These are phyloP conservation scores for Jacana jacana DNA, from an alignment of 2,113 vertebrate species.

Conservation along the genomic window DNA sequence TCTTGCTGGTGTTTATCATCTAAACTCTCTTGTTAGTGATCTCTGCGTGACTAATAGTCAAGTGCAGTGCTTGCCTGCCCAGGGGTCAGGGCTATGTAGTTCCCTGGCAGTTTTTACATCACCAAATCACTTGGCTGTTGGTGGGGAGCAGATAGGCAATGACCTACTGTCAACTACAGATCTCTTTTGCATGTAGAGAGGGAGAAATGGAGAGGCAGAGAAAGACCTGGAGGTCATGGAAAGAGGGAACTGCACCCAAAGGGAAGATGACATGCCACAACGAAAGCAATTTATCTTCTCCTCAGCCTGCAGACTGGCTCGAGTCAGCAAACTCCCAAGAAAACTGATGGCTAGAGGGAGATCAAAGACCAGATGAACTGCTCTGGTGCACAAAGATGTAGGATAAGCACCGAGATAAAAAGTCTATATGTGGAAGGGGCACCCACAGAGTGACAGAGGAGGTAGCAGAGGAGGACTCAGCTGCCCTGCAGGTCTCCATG, in stretches of 20 bases:
- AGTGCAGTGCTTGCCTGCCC: not conserved
- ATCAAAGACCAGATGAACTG: not conserved
- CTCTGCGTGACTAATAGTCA: not conserved
- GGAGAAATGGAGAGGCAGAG: not conserved
- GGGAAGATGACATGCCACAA: not conserved
- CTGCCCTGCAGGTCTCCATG: not conserved
- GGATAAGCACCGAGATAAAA: not conserved
- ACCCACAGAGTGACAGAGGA: not conserved
- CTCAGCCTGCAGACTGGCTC: not conserved
- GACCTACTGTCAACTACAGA: not conserved
- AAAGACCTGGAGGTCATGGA: not conserved
- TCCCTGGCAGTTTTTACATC: not conserved
- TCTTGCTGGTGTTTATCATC: not conserved
- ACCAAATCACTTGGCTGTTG: not conserved
- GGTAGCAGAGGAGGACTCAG: not conserved
- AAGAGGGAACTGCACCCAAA: not conserved
- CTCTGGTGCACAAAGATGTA: not conserved
- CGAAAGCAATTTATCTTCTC: not conserved
- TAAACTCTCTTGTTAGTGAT: not conserved
- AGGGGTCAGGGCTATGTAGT: too few relatives aligned
- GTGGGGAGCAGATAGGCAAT: rapidly evolving
- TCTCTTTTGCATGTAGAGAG: not conserved
- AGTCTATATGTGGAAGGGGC: not conserved
- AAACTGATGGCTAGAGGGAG: not conserved
- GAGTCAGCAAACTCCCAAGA: not conserved